Conservation (phyloP, 2,888 invertebrate genomes). For the Stenodema calcarata region DNA sequence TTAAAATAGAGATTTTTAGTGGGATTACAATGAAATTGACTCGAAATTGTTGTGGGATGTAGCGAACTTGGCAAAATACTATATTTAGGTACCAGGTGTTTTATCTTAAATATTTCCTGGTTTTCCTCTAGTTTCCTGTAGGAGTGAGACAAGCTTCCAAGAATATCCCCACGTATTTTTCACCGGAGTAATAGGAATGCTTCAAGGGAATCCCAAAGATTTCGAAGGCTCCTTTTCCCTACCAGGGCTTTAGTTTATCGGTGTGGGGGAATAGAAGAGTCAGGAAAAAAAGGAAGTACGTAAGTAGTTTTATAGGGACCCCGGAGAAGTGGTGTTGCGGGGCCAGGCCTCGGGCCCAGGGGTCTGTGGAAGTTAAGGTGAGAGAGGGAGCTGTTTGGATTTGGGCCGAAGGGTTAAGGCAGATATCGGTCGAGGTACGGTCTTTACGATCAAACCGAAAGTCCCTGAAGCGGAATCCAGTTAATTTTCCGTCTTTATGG, state of each 20-base stretch:
- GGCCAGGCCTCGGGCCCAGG: neutral
- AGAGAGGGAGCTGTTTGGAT: neutral
- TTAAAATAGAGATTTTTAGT: no score
- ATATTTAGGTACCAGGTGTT: no score
- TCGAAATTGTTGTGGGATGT: no score
- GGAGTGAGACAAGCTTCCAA: neutral
- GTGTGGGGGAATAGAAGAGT: neutral
- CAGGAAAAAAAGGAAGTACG: neutral
- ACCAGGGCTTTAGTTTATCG: neutral
- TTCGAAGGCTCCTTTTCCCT: neutral
- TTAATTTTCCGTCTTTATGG: constrained; percentile 15
- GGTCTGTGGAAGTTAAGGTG: neutral
- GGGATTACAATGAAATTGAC: no score
- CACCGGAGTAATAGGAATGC: neutral
- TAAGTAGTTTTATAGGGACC: neutral
- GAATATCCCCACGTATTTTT: neutral
- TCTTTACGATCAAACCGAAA: neutral
- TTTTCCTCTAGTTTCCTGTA: neutral
- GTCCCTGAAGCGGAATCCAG: neutral
- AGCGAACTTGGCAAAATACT: no score
- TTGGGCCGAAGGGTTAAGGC: neutral
- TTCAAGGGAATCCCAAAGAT: neutral
- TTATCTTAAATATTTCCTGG: neutral
- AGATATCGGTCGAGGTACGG: neutral
- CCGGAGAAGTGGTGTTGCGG: neutral